Evolutionary conservation across 2,888 invertebrate genomes (phyloP).

Genomic region (Xanthostigma xanthostigma): DNA sequence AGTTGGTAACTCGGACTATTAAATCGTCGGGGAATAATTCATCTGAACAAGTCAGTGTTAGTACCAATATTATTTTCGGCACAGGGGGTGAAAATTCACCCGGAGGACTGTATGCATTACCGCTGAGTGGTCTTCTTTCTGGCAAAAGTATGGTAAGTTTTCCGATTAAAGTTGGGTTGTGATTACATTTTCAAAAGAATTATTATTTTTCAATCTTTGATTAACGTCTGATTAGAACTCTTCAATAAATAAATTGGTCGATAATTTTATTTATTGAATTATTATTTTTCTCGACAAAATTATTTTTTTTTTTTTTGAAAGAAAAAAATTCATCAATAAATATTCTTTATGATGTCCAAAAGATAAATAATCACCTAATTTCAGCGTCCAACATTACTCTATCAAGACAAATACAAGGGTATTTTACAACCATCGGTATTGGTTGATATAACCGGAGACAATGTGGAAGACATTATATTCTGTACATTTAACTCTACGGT

Average conservation of each 20-base stretch:
- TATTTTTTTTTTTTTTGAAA: too few relatives aligned
- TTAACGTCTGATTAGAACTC: too few relatives aligned
- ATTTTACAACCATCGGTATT: conserved; percentile 50
- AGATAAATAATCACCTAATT: conserved; percentile 14
- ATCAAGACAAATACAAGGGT: conserved; percentile 45
- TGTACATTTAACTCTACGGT: conserved; percentile 58
- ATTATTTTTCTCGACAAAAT: too few relatives aligned
- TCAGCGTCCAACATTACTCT: conserved; percentile 36
- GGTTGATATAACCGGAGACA: conserved; percentile 56
- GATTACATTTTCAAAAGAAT: too few relatives aligned
- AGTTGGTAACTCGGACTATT: conserved; percentile 39
- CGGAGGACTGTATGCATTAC: conserved; percentile 52
- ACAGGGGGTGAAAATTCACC: conserved; percentile 59
- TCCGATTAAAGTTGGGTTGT: too few relatives aligned
- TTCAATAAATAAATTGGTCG: too few relatives aligned
- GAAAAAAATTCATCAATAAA: too few relatives aligned
- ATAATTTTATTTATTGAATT: too few relatives aligned
- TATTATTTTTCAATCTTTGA: too few relatives aligned
- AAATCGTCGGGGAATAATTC: neutral
- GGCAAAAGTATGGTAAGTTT: conserved; percentile 23
- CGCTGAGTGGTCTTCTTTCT: conserved; percentile 36
- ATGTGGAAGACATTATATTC: conserved; percentile 53
- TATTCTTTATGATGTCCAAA: too few relatives aligned
- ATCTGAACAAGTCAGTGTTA: conserved; percentile 2
- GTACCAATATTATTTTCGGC: conserved; percentile 40